Evolutionary conservation across 2,888 invertebrate species (phyloP).

Genomic region (Cetonia aurata): DNA sequence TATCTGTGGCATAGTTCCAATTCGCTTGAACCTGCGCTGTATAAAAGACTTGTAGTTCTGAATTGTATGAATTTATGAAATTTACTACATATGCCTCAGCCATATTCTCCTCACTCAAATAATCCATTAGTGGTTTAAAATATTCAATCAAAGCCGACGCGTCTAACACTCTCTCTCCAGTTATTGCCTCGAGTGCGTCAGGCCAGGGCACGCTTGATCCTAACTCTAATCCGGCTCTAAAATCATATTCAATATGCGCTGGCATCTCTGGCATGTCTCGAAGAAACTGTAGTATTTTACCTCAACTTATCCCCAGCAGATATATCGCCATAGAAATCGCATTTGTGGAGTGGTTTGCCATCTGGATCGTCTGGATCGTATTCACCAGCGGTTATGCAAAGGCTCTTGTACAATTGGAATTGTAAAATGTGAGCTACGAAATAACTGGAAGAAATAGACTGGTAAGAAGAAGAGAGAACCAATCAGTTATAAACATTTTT

Average conservation of each 20-base stretch:
- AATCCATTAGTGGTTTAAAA: conserved; percentile 71
- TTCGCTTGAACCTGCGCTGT: no score
- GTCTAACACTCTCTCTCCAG: conserved; percentile 70
- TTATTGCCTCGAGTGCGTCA: conserved; percentile 72
- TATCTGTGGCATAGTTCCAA: no score
- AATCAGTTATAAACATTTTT: conserved; percentile 40
- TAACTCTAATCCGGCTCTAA: conserved; percentile 67
- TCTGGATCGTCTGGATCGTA: conserved; percentile 68
- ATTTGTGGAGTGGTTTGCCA: conserved; percentile 53
- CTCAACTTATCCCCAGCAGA: conserved; percentile 67
- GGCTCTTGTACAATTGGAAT: conserved; percentile 81
- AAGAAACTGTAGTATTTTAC: conserved; percentile 60
- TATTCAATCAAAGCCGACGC: conserved; percentile 71
- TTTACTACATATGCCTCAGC: not conserved
- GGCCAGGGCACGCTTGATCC: conserved; percentile 70
- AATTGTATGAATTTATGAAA: no score
- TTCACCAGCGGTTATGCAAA: conserved; percentile 78
- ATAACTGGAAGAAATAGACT: conserved; percentile 64
- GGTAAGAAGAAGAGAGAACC: not conserved
- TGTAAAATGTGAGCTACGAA: conserved; percentile 80
- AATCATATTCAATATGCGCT: conserved; percentile 53
- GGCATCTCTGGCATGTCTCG: not conserved
- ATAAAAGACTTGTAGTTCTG: no score
- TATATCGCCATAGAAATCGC: conserved; percentile 57
- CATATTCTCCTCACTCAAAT: conserved; percentile 67